Base-by-base conservation (phyloP, 2,797 vertebrate genomes). In the Sciurus vulgaris region DNA sequence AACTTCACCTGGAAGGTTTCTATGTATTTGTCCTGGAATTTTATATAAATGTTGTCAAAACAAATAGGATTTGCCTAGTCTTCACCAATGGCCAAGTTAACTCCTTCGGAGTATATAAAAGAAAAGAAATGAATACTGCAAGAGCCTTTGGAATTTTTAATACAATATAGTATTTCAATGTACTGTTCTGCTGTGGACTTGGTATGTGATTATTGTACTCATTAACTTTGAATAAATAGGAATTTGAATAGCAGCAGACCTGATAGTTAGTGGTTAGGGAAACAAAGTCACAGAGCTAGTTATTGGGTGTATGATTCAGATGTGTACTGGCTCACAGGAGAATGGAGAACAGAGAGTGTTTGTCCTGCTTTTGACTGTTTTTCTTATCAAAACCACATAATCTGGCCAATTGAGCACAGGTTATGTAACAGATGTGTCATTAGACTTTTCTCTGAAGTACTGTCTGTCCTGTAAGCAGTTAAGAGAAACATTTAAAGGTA, bases 381-480 rank as follows among this genome's bases (percentile, higher is more conserved):
- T 92, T 49, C 86, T 93, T 96, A 92, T 96, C 91, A 96, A 94
- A 96, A 61, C 81, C 30, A 30, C 47, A 86, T 30, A 92, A 61
- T 63, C 94, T 61, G 63, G 83, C 91, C 94, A 96, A 30, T 92
- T 86, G 87, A 74, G 77, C 94, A 51, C 69, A 93, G 74, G 91
- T 96, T 97, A 86, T 90, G 44, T 96, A 94, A 97, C 94, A 97
- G 89, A 94, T 93, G 83, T 95, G 93, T 85, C 70, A 2, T 33
- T 83, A 92, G 89, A 44, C 33, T 94, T 89, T 63, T 38, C 86
- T 97, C 87, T 92, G 96, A 96, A 96, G 95, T 79, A 14, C 85
- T 54, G 47, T 49, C 89, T 92, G 84, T 76, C 28, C 73, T 97
- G 90, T 35, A 63, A 90, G 87, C 74, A 69, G 82, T 94, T 82